Base-by-base conservation (phyloP, 2,888 invertebrate genomes). In the Caenorhabditis imperialis region DNA sequence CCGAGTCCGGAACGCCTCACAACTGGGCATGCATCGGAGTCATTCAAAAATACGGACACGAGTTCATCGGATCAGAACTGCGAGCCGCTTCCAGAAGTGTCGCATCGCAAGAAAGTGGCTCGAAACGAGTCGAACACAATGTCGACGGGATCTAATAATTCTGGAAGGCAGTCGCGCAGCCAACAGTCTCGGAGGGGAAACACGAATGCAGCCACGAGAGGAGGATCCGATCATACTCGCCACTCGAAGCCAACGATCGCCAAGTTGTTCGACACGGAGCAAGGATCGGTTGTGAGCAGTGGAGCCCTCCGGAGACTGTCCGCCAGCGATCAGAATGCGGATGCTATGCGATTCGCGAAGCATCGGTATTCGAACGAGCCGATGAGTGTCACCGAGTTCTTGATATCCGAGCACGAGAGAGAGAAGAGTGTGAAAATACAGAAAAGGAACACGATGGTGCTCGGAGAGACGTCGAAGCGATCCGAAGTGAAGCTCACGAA, bases 111-210 rank as follows among this genome's bases (percentile, higher is more conserved):
- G 23, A 70, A 70, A 35, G 55, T 58, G 23, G 51, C 60, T 8
- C 18, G 60, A 10, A 69, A 69, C 22, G 69, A 72, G 45, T 72
- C 72, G 37, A 72, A 55, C 20, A 74, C 54, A 1, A 37, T 35
- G 30, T 65, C 60, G 2, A 67, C 60, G 23, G 65, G 67, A 14
- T 73, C 73, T 0, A 74, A 67, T 2, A 44, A 67, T 2, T 62
- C 69, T 16, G 74, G 67, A 16, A 12, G 69, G 18, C 74, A 74
- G 42, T 69, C 74, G 8, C 35, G 74, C 25, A 74, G 74, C 27
- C 69, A 69, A 10, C 74, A 74, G 50, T 51, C 67, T 18, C 14
- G 62, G 37, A 44, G 69, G 12, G 58, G 51, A 8, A 69, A 69
- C 25, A 74, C 74, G 7, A 74, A 74, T 40, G 69, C 74, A 1